Evolutionary conservation across 2,797 vertebrate genomes (phyloP), one percentile per base, ranked within the genome.

Genomic region (Macropus fuliginosus): DNA sequence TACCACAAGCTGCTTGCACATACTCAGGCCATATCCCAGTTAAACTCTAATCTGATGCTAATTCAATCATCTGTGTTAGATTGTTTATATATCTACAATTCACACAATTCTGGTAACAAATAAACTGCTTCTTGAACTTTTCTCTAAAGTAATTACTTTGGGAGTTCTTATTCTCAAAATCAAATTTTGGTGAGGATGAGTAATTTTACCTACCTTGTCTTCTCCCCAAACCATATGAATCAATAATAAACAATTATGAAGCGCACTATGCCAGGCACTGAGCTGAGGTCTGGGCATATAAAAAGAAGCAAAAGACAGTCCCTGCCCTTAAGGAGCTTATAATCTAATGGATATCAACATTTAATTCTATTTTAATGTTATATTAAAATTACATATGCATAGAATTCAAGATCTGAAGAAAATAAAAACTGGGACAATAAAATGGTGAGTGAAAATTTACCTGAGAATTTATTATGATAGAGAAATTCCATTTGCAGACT

Each of bases 401-500:
- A 31, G 93, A 96, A 91, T 28, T 40, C 91, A 91, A 56, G 29
- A 96, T 54, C 46, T 56, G 46, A 56, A 31, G 21, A 9, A 50
- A 24, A 1, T 1, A 74, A 54, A 92, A 50, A 28, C 5, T 21
- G n/a, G 54, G n/a, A n/a, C 28, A 46, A n/a, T 1, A 24, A 5
- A 74, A 89, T 11, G 1, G 59, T 81, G 0, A 27, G 8, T 1
- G 96, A 92, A 16, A 87, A 62, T 94, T 52, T 96, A 99, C 99
- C 99, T 96, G 99, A 99, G 89, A 99, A 99, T 93, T 99, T 99
- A 98, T 99, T 99, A 93, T 99, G 99, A 98, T 99, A 99, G 90
- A 99, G 98, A 96, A 99, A 99, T 98, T 99, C 99, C 99, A 99
- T 99, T 91, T 99, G 99, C 21, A 99, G 98, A 66, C 99, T 99